phyloP scores from a whole-genome alignment of 35 echinoderm and acorn worm species.

The Strongylocentrotus purpuratus region DNA sequence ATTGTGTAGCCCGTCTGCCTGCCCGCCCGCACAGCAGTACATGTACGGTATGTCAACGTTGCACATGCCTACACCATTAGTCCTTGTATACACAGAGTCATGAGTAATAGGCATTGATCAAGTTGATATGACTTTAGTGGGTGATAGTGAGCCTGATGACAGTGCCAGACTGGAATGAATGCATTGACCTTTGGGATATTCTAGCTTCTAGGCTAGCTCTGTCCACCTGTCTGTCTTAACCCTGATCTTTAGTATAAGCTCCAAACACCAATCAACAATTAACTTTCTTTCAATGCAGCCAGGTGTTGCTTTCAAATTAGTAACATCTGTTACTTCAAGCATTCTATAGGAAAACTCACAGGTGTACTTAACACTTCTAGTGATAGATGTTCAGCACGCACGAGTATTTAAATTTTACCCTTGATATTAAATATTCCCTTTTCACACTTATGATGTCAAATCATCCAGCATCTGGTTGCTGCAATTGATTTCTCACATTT shows the following conservation, averaged over 20 bases:
- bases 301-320: not conserved
- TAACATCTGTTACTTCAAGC: not conserved
- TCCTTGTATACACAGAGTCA: not conserved
- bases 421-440: not conserved
- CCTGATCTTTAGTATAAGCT: not conserved
- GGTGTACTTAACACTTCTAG: not conserved
- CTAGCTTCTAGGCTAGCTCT: not conserved
- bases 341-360: not conserved
- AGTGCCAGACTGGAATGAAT: slow-evolving; percentile 2
- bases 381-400: not conserved
- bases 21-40: not conserved
- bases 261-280: not conserved
- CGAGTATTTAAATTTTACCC: not conserved
- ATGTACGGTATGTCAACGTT: not conserved
- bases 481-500: not conserved
- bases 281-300: not conserved
- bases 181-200: not conserved
- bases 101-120: not conserved
- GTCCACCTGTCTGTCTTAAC: not conserved
- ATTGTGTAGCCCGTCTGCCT: not conserved
- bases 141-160: not conserved
- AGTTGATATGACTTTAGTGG: not conserved
- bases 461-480: not conserved
- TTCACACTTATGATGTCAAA: not conserved
- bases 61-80: not conserved